These are phyloP conservation scores for Genyomyrus donnyi DNA, from an alignment of 2,113 vertebrate genomes.

Conservation along the genomic window DNA sequence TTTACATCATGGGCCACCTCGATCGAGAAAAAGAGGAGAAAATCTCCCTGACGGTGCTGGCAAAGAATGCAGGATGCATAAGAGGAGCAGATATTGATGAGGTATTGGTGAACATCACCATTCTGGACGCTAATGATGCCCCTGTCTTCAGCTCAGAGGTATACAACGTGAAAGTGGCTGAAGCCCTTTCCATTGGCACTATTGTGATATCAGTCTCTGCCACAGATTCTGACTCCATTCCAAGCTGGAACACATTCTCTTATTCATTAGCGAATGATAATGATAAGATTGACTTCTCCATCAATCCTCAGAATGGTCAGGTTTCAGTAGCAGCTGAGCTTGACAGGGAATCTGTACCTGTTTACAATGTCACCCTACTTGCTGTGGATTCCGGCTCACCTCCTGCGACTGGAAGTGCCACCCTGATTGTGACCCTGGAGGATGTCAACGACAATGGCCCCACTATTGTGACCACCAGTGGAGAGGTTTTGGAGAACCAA, in stretches of 20 bases:
- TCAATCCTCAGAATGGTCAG: conserved; percentile 87
- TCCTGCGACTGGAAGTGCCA: conserved; percentile 78
- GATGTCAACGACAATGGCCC: conserved; percentile 95
- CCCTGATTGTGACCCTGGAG: conserved; percentile 79
- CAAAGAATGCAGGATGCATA: conserved; percentile 88
- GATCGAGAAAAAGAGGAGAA: conserved; percentile 92
- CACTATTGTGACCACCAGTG: conserved; percentile 65
- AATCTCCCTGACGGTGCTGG: conserved; percentile 80
- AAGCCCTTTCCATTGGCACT: conserved; percentile 78
- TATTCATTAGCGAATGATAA: conserved; percentile 78
- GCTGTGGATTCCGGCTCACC: conserved; percentile 84
- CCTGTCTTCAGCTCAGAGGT: conserved; percentile 77
- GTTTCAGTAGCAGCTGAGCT: conserved; percentile 82
- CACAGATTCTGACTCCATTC: conserved; percentile 88
- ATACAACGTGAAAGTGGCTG: conserved; percentile 80
- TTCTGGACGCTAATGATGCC: conserved; percentile 91
- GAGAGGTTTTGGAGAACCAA: conserved; percentile 84
- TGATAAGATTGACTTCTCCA: conserved; percentile 74
- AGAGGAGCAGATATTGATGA: conserved; percentile 89
- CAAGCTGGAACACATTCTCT: conserved; percentile 92
- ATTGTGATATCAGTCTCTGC: conserved; percentile 89
- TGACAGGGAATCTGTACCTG: conserved; percentile 76
- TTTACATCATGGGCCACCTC: conserved; percentile 78
- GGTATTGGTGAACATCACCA: conserved; percentile 83
- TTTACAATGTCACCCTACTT: conserved; percentile 82